These are phyloP conservation scores for Hiodon alosoides DNA, from an alignment of 2,113 vertebrate genomes.

Conservation along the genomic window DNA sequence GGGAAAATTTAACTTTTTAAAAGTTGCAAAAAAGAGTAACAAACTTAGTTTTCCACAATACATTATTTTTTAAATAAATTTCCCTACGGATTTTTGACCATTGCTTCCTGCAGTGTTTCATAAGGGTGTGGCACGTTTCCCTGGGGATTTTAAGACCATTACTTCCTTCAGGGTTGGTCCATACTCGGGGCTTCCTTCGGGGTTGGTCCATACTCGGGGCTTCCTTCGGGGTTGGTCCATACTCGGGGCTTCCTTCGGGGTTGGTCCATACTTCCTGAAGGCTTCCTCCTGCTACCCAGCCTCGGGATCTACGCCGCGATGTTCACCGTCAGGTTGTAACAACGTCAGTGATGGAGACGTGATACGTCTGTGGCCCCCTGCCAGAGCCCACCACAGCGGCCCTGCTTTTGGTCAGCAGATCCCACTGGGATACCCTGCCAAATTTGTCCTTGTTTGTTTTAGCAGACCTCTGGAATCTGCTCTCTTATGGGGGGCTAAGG, in stretches of 20 bases:
- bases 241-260: background rate
- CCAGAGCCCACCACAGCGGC: conserved; percentile 30
- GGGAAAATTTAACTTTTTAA: too few species aligned
- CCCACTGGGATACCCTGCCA: conserved; percentile 29
- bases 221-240: background rate
- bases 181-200: too few species aligned
- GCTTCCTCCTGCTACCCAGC: background rate
- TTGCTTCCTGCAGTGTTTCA: too few species aligned
- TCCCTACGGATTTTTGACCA: too few species aligned
- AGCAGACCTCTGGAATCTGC: conserved; percentile 38
- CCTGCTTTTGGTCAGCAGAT: conserved; percentile 43
- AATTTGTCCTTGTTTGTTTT: conserved; percentile 48
- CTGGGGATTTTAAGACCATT: background rate
- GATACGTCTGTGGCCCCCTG: conserved; percentile 26
- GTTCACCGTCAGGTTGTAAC: conserved; percentile 22
- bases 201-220: too few species aligned
- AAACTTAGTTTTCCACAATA: too few species aligned
- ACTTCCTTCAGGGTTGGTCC: too few species aligned
- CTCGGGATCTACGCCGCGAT: background rate
- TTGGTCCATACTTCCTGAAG: background rate
- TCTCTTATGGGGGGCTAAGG: conserved; percentile 9
- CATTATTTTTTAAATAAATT: too few species aligned
- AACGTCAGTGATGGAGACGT: conserved; percentile 19
- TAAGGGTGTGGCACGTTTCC: background rate
- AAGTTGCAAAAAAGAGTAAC: too few species aligned